Evolutionary conservation across 2,797 vertebrate species (phyloP), one percentile per base, ranked within the genome.

Genomic region (Pipistrellus kuhlii): DNA sequence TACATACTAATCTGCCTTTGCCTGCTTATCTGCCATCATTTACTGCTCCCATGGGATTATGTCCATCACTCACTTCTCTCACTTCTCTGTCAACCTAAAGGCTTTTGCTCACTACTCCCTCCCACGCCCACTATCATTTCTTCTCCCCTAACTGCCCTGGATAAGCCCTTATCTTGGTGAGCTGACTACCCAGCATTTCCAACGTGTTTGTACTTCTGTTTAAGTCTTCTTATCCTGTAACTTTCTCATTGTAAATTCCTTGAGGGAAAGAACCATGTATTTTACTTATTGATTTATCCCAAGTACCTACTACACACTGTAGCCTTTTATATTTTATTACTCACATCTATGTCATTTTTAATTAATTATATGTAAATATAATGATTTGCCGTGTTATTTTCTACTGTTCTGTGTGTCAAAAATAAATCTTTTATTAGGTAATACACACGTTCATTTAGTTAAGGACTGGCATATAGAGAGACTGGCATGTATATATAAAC

Each of bases 311-410:
- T 59, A 46, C 0, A 18, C 12, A 25, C 4, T 20, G 20, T 41
- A 85, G 17, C 23, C 66, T 87, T 82, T 77, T 83, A 72, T 38
- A 35, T 41, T 71, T 85, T 44, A 59, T 71, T 72, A 8, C 27
- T 59, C 4, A 20, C 4, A 78, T 32, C 5, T 64, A 1, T 73
- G 55, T 88, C 30, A 59, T 92, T 88, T 90, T 53, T 38, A 88
- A 76, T 93, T 66, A 93, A 51, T 81, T 77, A 32, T 57, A 77
- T 68, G 14, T 85, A 94, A 87, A 76, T 44, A 35, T 69, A 68
- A 55, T 72, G 38, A 91, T 93, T 81, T 68, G 77, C 59, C 41
- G n/a, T 95, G 21, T 57, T 85, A 64, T 15, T 93, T 86, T 82
- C 44, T 12, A 69, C 46, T 48, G 18, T 41, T 92, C 46, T 72